Evolutionary conservation across 2,888 invertebrate genomes (phyloP).

Genomic region (Drosophila mettleri): DNA sequence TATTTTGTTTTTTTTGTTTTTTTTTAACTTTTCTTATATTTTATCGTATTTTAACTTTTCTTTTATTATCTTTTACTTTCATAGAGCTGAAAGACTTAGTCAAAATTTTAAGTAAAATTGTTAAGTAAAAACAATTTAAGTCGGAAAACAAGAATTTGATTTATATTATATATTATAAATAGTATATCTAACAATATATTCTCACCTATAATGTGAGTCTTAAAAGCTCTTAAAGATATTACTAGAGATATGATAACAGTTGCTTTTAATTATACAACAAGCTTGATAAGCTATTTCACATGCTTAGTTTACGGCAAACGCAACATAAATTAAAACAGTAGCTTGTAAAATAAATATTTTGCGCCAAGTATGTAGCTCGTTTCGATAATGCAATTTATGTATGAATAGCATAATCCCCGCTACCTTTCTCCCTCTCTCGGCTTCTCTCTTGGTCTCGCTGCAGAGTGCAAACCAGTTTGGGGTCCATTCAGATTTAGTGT

Average conservation of each 20-base stretch:
- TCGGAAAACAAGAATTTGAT: background rate
- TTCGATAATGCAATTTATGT: slow-evolving; percentile 53
- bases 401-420: slow-evolving; percentile 1
- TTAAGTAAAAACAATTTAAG: background rate
- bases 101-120: too few relatives aligned
- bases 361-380: slow-evolving; percentile 33
- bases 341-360: slow-evolving; percentile 48
- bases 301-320: slow-evolving; percentile 5
- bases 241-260: slow-evolving; percentile 11
- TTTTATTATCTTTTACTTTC: too few relatives aligned
- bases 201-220: background rate
- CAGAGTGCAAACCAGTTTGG: slow-evolving; percentile 35
- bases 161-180: background rate
- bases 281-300: slow-evolving; percentile 11
- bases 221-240: slow-evolving; percentile 6
- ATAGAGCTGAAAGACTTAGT: too few relatives aligned
- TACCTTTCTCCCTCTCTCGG: background rate
- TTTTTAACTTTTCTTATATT: too few relatives aligned
- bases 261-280: slow-evolving; percentile 10
- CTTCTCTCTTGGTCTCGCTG: background rate
- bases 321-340: slow-evolving; percentile 46
- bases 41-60: too few relatives aligned
- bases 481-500: slow-evolving; percentile 44
- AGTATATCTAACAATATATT: background rate
- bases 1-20: too few relatives aligned